Base-by-base conservation (phyloP, 2,113 vertebrate genomes). In the Poeciliopsis retropinna region DNA sequence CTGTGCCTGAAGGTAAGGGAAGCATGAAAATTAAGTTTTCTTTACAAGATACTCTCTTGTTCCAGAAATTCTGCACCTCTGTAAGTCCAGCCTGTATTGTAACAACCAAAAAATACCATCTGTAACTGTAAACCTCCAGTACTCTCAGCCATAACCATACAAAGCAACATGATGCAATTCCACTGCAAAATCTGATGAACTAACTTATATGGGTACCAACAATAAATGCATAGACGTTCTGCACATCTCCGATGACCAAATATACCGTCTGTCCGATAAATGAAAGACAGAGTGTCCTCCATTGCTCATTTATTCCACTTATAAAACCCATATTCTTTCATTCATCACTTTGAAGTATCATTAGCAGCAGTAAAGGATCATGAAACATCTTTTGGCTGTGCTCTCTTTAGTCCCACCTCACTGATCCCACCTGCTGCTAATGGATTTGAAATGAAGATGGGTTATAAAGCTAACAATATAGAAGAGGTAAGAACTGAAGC, bases 101-200 rank as follows among this genome's bases (percentile, higher is more conserved):
- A 83, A 65, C 67, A 79, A 78, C 74, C 51, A n/a, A 57, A 82
- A 51, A 85, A 82, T 19, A 57, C 37, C 14, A 22, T 57, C 63
- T 70, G 68, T 47, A 76, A 87, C 78, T 72, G 68, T 77, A 78
- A 75, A 72, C 78, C 84, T 66, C 66, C 30, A 27, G 70, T 73
- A 76, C 28, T 62, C 63, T 72, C 62, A 75, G 71, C 72, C 67
- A 75, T 64, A 83, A 76, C 60, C n/a, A 41, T 78, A 41, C 64
- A 84, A 83, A 76, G 60, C 70, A 70, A 44, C 66, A 41, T 17
- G 57, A 51, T 57, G 39, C 27, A 61, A 39, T 57, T 32, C 19
- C 74, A 3, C 74, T 29, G 32, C 51, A 60, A 60, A 37, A 39
- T 41, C 14, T 22, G 34, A n/a, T 57, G 15, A 54, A 54, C 51